Evolutionary conservation across 2,797 vertebrate species (phyloP), one percentile per base, ranked within the genome.

Genomic region (Hypotaenidia philippensis): DNA sequence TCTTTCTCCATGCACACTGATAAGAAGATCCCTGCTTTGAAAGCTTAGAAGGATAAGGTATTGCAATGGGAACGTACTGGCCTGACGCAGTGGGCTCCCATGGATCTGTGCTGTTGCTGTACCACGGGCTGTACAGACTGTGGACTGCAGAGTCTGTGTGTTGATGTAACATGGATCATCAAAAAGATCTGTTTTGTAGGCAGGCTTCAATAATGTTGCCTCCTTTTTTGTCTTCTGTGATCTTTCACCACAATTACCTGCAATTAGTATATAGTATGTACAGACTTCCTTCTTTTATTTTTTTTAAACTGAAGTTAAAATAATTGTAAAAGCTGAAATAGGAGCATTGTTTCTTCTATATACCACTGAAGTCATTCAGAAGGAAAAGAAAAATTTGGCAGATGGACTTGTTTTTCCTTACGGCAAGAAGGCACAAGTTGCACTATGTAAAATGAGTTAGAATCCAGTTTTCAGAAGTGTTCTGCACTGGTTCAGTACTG

Each of bases 91-190:
- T 0, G 76, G 92, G 93, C 93, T 97, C 47, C 83, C 95, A 5
- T 77, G 91, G 38, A 19, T 60, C 83, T 95, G 96, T 34, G 85
- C 9, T 34, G 94, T 2, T 82, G 90, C 88, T 60, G 95, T 64
- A 32, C 72, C 70, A 6, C 49, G 78, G 74, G 95, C 72, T 52
- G 90, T 60, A 66, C 88, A 91, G 49, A 86, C 86, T 38, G 92
- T 49, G 5, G 97, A 61, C 56, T 97, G 97, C 55, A 97, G 85
- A 61, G 89, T 87, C 93, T 98, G 98, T 0, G 98, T 98, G 77
- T 98, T 98, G 90, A 98, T 98, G 86, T 98, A 98, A 96, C 97
- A 97, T 0, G 98, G 98, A 59, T 98, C 98, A 34, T 98, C 98
- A 57, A 98, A 98, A 75, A 98, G 97, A 82, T 98, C 97, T 76